Conservation (phyloP, 1,140 invertebrate genomes). For the Saccostrea cuccullata region DNA sequence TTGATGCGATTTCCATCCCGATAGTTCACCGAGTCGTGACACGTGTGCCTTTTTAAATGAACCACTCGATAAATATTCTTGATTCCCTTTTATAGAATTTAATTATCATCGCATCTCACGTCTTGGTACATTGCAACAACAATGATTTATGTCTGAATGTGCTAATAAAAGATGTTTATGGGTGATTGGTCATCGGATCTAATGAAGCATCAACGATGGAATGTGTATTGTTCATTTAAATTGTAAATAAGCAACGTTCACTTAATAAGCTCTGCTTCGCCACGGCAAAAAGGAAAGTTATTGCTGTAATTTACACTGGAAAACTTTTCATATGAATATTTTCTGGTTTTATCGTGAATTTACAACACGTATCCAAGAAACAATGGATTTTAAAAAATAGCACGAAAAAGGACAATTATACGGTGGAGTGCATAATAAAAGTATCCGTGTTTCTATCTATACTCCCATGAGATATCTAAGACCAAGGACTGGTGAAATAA, state of each 20-base stretch:
- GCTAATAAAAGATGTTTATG: slow-evolving; percentile 22
- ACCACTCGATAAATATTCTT: slow-evolving; percentile 25
- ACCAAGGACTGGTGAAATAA: no score
- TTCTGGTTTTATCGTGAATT: not conserved
- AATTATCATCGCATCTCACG: slow-evolving; percentile 20
- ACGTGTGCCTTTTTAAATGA: slow-evolving; percentile 28
- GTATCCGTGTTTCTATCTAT: not conserved
- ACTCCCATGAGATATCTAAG: not conserved
- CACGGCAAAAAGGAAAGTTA: not conserved
- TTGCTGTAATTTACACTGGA: not conserved
- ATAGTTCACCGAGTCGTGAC: not conserved
- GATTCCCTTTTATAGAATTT: slow-evolving; percentile 17
- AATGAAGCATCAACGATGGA: slow-evolving; percentile 9
- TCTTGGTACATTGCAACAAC: slow-evolving; percentile 8
- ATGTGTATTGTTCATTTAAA: slow-evolving; percentile 34
- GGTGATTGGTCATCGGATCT: slow-evolving; percentile 19
- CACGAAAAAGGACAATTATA: not conserved
- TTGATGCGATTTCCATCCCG: slow-evolving; percentile 19
- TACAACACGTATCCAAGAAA: not conserved
- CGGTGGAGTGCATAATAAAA: not conserved
- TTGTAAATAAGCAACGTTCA: slow-evolving; percentile 18
- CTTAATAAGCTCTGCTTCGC: not conserved
- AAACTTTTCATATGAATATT: not conserved
- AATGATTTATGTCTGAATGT: slow-evolving; percentile 20
- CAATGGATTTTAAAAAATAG: not conserved